These are phyloP conservation scores for Zosterops pallidus DNA, from an alignment of 2,113 vertebrate species.

Conservation along the genomic window DNA sequence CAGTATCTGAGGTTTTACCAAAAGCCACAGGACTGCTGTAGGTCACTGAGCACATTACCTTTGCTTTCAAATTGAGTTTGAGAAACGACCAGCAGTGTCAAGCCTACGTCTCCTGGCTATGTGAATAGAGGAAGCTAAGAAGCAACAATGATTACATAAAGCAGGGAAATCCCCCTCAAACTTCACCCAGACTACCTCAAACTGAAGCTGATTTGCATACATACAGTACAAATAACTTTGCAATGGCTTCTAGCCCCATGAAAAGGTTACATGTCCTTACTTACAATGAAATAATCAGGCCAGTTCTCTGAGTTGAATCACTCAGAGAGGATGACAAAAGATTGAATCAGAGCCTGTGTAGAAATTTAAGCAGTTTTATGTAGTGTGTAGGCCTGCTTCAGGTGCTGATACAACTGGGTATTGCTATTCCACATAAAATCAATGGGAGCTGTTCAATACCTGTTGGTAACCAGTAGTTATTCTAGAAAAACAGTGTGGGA, in stretches of 20 bases:
- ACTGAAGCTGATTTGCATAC: conserved; percentile 15
- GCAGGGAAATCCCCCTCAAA: conserved; percentile 47
- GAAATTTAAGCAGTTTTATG: not conserved
- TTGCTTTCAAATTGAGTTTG: conserved; percentile 22
- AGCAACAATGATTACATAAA: conserved; percentile 25
- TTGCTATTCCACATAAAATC: not conserved
- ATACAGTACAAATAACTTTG: not conserved
- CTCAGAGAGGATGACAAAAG: not conserved
- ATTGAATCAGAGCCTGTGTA: not conserved
- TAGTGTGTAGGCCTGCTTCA: not conserved
- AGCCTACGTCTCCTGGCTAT: not conserved
- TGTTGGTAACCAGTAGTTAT: not conserved
- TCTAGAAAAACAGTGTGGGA: not conserved
- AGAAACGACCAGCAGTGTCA: conserved; percentile 19
- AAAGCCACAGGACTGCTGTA: not conserved
- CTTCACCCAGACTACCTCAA: not conserved
- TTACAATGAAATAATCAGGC: not conserved
- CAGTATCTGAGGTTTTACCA: not conserved
- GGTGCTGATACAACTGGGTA: not conserved
- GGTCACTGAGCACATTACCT: not conserved
- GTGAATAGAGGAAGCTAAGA: conserved; percentile 37
- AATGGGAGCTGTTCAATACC: not conserved
- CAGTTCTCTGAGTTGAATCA: not conserved
- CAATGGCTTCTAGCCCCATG: not conserved
- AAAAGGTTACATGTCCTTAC: not conserved